Evolutionary conservation across 2,113 vertebrate species (phyloP), one percentile per base, ranked within the genome.

Genomic region (Tenebrosternarchus preto): DNA sequence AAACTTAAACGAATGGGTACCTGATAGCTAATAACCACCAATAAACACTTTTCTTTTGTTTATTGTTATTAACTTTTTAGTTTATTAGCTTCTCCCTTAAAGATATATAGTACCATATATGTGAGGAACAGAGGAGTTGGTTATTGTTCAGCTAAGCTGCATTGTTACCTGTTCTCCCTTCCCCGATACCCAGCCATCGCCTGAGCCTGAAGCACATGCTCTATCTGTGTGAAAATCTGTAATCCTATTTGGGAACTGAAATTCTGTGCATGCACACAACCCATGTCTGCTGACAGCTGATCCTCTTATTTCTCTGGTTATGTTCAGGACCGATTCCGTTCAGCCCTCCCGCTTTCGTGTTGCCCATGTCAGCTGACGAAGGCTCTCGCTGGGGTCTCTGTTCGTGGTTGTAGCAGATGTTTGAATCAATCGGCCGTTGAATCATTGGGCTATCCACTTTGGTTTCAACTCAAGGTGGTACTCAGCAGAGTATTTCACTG

Each of bases 271-370:
- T 36, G 33, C 66, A 77, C n/a, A 27, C 73, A 63, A n/a, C 31
- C 20, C 80, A 86, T 87, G 85, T 77, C 81, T 83, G 11, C 70
- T n/a, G n/a, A n/a, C n/a, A n/a, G 84, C 84, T 84, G 88, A 91
- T 90, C 90, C 90, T 89, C 85, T 92, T 92, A 90, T 57, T 29
- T 83, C 83, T 85, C 60, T 80, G 81, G 66, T 82, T 85, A 73
- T 73, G 60, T 81, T 80, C 81, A 83, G 85, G 80, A 12, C 22
- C 81, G 84, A 83, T 1, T 56, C 56, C 70, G 20, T 87, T 85
- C 77, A 83, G 86, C 89, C 77, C 79, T 39, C 27, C 33, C 78
- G 39, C 63, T 29, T 27, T 56, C 0, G 8, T 4, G n/a, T 9
- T 59, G n/a, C 11, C 36, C 22, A 60, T 9, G 19, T 20, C 63